Conservation (phyloP, 2,888 invertebrate species). For the Erebia palarica region DNA sequence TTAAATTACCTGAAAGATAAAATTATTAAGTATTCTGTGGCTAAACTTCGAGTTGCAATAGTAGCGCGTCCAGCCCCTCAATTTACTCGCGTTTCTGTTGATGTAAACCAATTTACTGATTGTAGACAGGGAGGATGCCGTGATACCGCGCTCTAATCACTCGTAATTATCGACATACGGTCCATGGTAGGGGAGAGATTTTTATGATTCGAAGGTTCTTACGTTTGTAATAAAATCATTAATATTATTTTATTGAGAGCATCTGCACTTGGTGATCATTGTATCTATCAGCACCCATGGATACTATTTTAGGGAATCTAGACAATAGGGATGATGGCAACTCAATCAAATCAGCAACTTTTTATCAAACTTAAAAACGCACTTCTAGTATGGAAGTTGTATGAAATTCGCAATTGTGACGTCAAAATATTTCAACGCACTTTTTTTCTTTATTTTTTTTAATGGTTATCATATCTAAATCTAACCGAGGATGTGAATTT, state of each 20-base stretch:
- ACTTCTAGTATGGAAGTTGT: no score
- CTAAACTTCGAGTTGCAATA: conserved; percentile 16
- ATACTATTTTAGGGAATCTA: no score
- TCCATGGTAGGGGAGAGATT: conserved; percentile 13
- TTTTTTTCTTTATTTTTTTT: no score
- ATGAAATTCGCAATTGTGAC: no score
- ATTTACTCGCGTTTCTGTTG: conserved; percentile 55
- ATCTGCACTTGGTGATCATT: not conserved
- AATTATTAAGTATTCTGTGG: not conserved
- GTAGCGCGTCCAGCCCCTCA: conserved; percentile 24
- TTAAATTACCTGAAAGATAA: no score
- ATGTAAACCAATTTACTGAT: conserved; percentile 72
- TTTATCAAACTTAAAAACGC: no score
- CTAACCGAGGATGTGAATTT: no score
- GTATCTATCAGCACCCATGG: not conserved
- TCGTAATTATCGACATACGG: conserved; percentile 25
- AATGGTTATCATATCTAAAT: no score
- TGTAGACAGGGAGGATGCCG: conserved; percentile 53
- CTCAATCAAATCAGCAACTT: no score
- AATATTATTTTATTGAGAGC: not conserved
- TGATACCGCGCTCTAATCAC: conserved; percentile 56
- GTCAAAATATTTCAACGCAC: no score
- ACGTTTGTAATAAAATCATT: conserved; percentile 1
- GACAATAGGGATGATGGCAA: no score
- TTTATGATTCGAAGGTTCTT: conserved; percentile 8